Conservation (phyloP, 2,113 vertebrate species). For the Todiramphus saurophagus region DNA sequence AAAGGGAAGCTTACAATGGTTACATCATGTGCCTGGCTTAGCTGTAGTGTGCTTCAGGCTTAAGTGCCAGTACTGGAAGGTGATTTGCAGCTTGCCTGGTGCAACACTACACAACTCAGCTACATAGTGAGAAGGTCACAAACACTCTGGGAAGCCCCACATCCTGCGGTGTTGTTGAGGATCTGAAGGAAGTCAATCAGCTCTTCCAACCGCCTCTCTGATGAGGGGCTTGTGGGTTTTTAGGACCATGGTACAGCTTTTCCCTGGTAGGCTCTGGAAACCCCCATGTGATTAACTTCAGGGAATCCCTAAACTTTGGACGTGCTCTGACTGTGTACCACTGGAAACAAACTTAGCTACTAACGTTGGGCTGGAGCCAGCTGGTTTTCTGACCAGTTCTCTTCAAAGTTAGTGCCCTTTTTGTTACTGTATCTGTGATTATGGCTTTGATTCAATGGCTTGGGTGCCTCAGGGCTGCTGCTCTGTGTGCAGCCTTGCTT, state of each 20-base stretch:
- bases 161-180: background rate
- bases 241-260: background rate
- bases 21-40: accelerated
- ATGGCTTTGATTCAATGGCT: background rate
- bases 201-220: accelerated
- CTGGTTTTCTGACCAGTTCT: background rate
- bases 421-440: background rate
- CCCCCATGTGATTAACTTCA: background rate
- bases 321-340: background rate
- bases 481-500: background rate
- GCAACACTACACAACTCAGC: background rate
- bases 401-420: background rate
- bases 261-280: background rate
- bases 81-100: background rate
- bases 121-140: background rate
- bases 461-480: background rate
- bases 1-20: background rate
- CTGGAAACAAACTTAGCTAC: background rate
- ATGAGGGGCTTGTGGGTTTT: background rate
- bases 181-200: background rate
- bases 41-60: background rate
- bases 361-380: background rate
- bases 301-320: background rate
- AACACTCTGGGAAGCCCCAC: background rate
- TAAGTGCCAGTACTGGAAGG: background rate